phyloP scores from a whole-genome alignment of 2,797 vertebrate species.

The Coracias cyanogaster region DNA sequence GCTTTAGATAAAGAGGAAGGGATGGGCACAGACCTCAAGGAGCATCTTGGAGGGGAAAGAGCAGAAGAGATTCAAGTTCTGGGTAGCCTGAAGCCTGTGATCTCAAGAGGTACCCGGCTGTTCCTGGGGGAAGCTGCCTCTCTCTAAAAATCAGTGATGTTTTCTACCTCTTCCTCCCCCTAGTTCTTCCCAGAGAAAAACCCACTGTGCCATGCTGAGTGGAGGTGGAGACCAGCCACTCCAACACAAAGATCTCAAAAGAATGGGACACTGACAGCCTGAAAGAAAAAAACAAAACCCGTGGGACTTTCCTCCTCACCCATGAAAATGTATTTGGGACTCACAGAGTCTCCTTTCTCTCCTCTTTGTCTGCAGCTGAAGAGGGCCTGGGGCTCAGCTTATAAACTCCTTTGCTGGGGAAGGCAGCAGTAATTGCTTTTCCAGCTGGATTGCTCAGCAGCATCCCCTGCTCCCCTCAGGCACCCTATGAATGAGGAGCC shows the following conservation, averaged over 20 bases:
- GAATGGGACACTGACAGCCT: neutral
- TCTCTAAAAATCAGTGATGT: neutral
- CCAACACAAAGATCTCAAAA: neutral
- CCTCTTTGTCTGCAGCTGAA: neutral
- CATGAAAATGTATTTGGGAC: neutral
- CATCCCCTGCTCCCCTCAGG: neutral
- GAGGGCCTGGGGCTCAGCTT: neutral
- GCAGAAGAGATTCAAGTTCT: neutral
- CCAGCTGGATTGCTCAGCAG: neutral
- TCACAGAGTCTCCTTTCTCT: neutral
- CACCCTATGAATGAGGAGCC: neutral
- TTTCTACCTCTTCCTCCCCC: neutral
- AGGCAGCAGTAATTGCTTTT: conserved; percentile 10
- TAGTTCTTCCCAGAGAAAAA: neutral
- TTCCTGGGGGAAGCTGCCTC: neutral
- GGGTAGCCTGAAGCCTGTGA: neutral
- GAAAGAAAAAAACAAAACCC: neutral
- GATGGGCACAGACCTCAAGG: neutral
- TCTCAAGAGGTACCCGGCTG: neutral
- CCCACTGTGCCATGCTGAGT: neutral
- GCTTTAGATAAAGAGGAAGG: neutral
- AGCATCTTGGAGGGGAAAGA: neutral
- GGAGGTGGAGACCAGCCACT: neutral
- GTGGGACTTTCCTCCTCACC: neutral
- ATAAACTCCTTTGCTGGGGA: neutral